Evolutionary conservation across 1,140 invertebrate genomes (phyloP).

Genomic region (Sesamia nonagrioides): DNA sequence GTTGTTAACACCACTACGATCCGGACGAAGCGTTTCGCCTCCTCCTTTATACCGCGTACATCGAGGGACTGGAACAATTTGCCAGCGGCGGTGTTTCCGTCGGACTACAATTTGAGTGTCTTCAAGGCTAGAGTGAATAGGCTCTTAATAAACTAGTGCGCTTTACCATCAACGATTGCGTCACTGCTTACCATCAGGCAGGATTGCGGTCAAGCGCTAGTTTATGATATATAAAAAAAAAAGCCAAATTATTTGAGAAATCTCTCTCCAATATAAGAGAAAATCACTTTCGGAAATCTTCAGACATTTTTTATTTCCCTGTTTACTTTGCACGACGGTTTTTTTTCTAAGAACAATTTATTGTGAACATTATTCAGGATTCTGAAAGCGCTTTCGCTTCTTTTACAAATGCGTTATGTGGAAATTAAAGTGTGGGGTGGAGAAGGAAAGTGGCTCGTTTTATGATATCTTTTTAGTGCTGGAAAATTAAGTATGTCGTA

Average conservation of each 20-base stretch:
- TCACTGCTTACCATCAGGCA: no score
- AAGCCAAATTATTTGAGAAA: background rate
- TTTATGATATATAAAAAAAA: background rate
- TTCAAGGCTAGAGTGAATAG: no score
- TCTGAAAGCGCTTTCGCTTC: background rate
- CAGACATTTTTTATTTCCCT: conserved; percentile 16
- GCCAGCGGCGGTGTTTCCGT: no score
- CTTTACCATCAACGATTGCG: no score
- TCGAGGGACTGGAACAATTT: no score
- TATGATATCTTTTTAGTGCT: background rate
- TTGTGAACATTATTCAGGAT: conserved; percentile 17
- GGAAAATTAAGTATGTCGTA: background rate
- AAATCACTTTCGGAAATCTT: background rate
- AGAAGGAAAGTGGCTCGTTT: background rate
- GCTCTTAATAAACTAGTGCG: no score
- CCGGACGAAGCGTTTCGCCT: no score
- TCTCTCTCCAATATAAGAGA: background rate
- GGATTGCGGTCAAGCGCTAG: no score
- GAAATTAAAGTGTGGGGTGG: background rate
- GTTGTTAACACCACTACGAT: no score
- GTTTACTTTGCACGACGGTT: background rate
- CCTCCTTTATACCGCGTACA: no score
- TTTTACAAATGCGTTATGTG: conserved; percentile 3
- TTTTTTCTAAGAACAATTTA: conserved; percentile 26
- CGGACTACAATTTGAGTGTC: no score